phyloP scores from a whole-genome alignment of 2,888 invertebrate genomes.

The Lasius fuliginosus region DNA sequence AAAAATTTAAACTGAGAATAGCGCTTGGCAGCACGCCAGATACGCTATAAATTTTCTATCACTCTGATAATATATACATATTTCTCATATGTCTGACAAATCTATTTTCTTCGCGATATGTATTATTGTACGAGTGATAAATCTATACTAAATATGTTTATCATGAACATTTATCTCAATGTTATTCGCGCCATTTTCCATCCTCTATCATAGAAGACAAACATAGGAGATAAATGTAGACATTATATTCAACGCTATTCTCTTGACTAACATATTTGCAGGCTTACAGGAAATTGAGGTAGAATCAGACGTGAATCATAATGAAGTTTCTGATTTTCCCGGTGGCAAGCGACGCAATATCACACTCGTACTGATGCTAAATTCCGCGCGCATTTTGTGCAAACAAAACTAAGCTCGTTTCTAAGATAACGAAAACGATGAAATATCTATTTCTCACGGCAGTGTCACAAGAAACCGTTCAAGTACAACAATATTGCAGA shows the following conservation, averaged over 20 bases:
- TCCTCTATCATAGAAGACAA: constrained; percentile 5
- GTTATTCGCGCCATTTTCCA: neutral
- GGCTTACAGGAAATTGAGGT: constrained; percentile 47
- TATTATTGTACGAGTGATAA: neutral
- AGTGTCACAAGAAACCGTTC: constrained; percentile 3
- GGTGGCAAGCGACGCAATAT: constrained; percentile 30
- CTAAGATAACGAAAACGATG: constrained; percentile 33
- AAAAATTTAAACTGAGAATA: constrained; percentile 1
- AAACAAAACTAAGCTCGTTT: constrained; percentile 17
- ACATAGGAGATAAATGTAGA: constrained; percentile 27
- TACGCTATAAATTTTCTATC: neutral
- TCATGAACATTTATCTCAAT: constrained; percentile 38
- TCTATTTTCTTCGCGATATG: neutral
- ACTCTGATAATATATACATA: constrained; percentile 4
- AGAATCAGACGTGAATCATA: constrained; percentile 44
- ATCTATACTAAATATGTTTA: constrained; percentile 1
- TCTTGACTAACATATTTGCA: constrained; percentile 31
- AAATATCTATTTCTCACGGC: neutral
- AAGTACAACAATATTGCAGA: constrained; percentile 24
- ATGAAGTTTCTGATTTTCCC: constrained; percentile 43
- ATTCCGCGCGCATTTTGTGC: constrained; percentile 9
- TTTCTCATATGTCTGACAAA: neutral
- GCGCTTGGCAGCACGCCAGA: neutral
- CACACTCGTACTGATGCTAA: neutral
- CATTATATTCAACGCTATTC: constrained; percentile 31